Conservation (phyloP, 2,888 invertebrate genomes). For the Odontocerum albicorne region DNA sequence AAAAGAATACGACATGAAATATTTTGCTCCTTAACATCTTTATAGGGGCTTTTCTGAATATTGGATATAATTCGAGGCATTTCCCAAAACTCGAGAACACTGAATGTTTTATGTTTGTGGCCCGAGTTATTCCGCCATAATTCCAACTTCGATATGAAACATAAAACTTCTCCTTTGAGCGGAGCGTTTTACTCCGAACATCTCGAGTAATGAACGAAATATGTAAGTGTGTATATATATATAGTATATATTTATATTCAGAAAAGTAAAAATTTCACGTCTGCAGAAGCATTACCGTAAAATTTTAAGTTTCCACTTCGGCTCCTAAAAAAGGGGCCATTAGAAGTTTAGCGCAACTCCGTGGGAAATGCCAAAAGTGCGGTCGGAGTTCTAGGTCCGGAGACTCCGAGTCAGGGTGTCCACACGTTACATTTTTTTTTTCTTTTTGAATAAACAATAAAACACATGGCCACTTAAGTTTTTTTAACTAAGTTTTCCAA, state of each 20-base stretch:
- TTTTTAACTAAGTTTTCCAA: too few species aligned
- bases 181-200: slow-evolving; percentile 4
- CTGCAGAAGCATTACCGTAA: slow-evolving; percentile 10
- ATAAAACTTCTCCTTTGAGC: slow-evolving; percentile 9
- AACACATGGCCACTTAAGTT: too few species aligned
- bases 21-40: background rate
- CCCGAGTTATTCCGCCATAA: slow-evolving; percentile 1
- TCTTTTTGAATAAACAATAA: too few species aligned
- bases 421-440: too few species aligned
- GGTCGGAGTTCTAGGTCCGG: too few species aligned
- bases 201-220: slow-evolving; percentile 16
- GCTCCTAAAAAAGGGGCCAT: slow-evolving; percentile 13
- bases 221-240: background rate
- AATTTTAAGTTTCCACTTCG: slow-evolving; percentile 17
- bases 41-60: background rate
- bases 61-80: background rate
- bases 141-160: slow-evolving; percentile 1
- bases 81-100: background rate
- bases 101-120: background rate
- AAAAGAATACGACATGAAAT: background rate
- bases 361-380: slow-evolving; percentile 21
- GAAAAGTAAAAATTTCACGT: slow-evolving; percentile 9
- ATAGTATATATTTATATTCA: slow-evolving; percentile 4
- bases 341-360: slow-evolving; percentile 18
- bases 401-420: too few species aligned